Evolutionary conservation across 2,888 invertebrate genomes (phyloP).

Genomic region (Chloroclystis v-ata): DNA sequence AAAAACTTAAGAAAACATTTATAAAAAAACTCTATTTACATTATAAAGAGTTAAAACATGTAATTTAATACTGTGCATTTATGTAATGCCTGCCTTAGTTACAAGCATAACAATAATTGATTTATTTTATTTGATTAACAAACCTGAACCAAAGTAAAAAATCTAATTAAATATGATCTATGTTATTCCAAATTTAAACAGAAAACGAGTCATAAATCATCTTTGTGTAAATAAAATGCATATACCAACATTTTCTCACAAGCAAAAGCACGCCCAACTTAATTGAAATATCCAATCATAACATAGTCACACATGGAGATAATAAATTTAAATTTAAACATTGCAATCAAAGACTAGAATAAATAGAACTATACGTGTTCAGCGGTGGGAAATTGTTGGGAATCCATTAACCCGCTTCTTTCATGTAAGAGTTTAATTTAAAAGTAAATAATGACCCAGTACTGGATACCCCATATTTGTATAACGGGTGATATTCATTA

Average conservation of each 20-base stretch:
- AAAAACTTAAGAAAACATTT: too few species aligned
- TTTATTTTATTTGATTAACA: too few species aligned
- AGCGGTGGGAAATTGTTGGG: conserved; percentile 33
- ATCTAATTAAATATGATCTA: too few species aligned
- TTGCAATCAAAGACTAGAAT: conserved; percentile 16
- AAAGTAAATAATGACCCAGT: conserved; percentile 50
- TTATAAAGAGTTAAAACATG: too few species aligned
- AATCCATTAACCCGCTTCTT: conserved; percentile 33
- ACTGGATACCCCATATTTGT: conserved; percentile 36
- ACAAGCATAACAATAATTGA: too few species aligned
- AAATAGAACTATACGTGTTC: conserved; percentile 32
- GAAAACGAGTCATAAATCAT: too few species aligned
- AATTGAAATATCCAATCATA: conserved; percentile 9
- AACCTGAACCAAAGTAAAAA: too few species aligned
- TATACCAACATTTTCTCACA: not conserved
- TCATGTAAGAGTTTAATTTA: conserved; percentile 49
- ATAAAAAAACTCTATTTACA: too few species aligned
- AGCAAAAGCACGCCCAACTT: conserved; percentile 1
- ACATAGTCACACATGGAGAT: conserved; percentile 1
- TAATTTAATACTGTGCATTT: too few species aligned
- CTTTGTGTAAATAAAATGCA: too few species aligned
- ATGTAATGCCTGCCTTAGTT: too few species aligned
- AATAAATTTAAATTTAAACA: conserved; percentile 20
- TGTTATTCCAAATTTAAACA: too few species aligned
- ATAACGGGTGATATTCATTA: conserved; percentile 48